phyloP scores from a whole-genome alignment of 2,888 invertebrate species.

The Copidosoma aretas region DNA sequence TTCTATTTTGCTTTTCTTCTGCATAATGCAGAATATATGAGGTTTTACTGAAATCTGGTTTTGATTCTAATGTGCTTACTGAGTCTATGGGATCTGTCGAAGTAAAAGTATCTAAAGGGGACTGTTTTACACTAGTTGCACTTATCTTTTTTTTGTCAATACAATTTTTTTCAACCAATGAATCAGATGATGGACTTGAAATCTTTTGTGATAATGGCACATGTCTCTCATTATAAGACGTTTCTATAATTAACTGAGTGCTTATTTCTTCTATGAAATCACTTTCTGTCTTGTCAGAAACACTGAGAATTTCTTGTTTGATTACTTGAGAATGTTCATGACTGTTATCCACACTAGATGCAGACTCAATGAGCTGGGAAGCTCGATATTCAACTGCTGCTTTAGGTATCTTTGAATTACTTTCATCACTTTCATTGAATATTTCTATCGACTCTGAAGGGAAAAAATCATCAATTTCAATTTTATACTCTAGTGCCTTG shows the following conservation, averaged over 20 bases:
- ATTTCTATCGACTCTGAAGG: not conserved
- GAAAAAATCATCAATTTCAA: too few species aligned
- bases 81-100: constrained; percentile 18
- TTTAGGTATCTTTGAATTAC: not conserved
- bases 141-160: constrained; percentile 5
- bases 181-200: constrained; percentile 25
- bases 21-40: constrained; percentile 27
- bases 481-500: too few species aligned
- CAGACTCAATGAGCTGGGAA: constrained; percentile 33
- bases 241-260: constrained; percentile 14
- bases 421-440: not conserved
- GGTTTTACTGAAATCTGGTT: constrained; percentile 21
- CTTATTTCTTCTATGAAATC: constrained; percentile 37
- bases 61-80: constrained; percentile 26
- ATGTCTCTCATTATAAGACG: not conserved
- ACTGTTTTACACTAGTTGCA: not conserved
- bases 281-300: constrained; percentile 32
- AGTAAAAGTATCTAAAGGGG: not conserved
- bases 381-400: not conserved
- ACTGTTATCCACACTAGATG: constrained; percentile 20
- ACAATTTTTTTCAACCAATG: constrained; percentile 14
- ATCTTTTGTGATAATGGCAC: constrained; percentile 23
- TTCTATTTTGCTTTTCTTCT: constrained; percentile 15
- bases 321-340: constrained; percentile 10
- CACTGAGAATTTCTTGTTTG: constrained; percentile 26